A percentile compares a stretch with the other conserved stretches of the same genome.
Conservation (phyloP, 2,797 vertebrate species). For the Rhodeus uyekii region DNA sequence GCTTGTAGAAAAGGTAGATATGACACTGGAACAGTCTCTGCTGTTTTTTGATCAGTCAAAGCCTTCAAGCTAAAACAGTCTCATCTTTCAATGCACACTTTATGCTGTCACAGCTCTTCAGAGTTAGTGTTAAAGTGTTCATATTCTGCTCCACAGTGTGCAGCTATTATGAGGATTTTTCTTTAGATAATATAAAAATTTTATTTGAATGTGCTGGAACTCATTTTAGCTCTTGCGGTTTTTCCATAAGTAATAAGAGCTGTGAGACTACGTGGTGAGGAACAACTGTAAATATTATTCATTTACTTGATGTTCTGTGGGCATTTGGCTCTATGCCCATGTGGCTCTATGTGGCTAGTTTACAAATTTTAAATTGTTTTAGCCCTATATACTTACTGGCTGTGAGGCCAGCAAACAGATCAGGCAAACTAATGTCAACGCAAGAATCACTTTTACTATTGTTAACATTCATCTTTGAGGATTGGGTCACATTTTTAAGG, state of each 20-base stretch:
- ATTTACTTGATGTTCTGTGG: neutral
- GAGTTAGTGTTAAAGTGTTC: constrained; percentile 34
- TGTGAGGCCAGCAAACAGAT: neutral
- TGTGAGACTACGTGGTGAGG: constrained; percentile 10
- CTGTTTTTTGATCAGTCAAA: constrained; percentile 51
- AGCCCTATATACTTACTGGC: neutral
- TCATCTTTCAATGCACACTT: constrained; percentile 46
- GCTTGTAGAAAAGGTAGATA: constrained; percentile 62
- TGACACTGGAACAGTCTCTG: constrained; percentile 57
- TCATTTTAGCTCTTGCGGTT: constrained; percentile 18
- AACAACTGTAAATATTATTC: neutral
- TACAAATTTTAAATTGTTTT: too few relatives aligned
- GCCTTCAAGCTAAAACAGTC: constrained; percentile 52
- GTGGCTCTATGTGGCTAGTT: neutral
- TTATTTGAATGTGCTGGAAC: constrained; percentile 23
- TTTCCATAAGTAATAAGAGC: constrained; percentile 18
- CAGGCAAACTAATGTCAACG: neutral
- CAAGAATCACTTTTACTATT: neutral
- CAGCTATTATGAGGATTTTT: constrained; percentile 9
- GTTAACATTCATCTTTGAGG: too few relatives aligned
- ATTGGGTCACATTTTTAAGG: too few relatives aligned
- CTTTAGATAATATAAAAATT: constrained; percentile 22
- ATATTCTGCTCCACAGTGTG: constrained; percentile 27
- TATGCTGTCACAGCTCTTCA: constrained; percentile 44
- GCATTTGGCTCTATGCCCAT: too few relatives aligned